These are phyloP conservation scores for Dryadula phaetusa DNA, from an alignment of 2,888 invertebrate genomes.

Conservation along the genomic window DNA sequence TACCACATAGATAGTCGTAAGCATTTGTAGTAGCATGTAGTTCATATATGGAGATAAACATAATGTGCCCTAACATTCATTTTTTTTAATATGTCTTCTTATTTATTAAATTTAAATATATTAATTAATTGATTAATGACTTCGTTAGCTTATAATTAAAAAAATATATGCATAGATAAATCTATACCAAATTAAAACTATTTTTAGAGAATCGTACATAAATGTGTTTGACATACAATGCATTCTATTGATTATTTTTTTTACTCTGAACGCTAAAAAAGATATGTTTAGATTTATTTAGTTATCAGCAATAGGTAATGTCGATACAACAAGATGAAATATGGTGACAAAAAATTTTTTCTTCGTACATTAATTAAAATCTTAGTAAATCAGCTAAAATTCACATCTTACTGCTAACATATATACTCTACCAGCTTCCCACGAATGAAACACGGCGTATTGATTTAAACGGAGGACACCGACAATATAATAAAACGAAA, in stretches of 20 bases:
- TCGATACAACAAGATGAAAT: no score
- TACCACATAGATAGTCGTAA: conserved; percentile 9
- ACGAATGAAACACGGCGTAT: conserved; percentile 38
- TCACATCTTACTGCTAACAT: background rate
- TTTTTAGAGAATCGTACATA: background rate
- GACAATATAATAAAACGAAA: conserved; percentile 47
- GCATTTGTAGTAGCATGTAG: conserved; percentile 19
- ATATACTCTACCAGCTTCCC: background rate
- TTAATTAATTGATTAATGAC: no score
- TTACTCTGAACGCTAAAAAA: no score
- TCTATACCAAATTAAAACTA: no score
- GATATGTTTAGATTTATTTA: no score
- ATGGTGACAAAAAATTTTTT: no score
- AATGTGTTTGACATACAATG: background rate
- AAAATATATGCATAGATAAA: no score
- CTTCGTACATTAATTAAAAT: background rate
- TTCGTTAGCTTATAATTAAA: no score
- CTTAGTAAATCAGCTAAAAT: background rate
- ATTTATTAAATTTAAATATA: no score
- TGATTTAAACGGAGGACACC: conserved; percentile 44
- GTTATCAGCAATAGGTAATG: no score
- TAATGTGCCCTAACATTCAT: background rate
- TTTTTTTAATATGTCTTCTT: no score
- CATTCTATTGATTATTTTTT: no score
- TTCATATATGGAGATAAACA: background rate